Evolutionary conservation across 2,797 vertebrate genomes (phyloP), one percentile per base, ranked within the genome.

Genomic region (Manis javanica): DNA sequence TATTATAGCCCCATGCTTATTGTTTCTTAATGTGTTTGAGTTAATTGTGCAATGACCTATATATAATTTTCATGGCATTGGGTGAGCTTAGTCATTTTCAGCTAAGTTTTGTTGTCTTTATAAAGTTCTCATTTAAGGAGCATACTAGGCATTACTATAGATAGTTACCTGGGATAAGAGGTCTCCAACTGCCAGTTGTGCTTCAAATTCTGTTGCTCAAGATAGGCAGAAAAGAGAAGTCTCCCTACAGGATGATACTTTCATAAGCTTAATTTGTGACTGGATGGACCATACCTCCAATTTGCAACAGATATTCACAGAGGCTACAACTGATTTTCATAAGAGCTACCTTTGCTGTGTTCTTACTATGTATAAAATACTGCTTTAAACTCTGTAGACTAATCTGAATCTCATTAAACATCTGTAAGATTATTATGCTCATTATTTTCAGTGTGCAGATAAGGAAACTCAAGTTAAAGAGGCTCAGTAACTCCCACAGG

Each of bases 91-190:
- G 82, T 69, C 34, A 92, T 96, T 94, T 95, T 93, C 51, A 90
- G 63, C 53, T 96, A 97, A 95, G 89, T 85, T 90, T 61, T 90
- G 49, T 88, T 94, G 93, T 95, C 78, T 84, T 83, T 46, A 66
- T n/a, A 46, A 79, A 90, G 68, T 75, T 49, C 12, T 91, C 69
- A 79, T 53, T 92, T 92, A 95, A 94, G 69, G 29, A 55, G 6
- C 83, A 96, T 61, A 39, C 79, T 39, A 92, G 55, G 42, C 34
- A 78, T 95, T 86, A 94, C 75, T 97, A 96, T 42, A 94, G 88
- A 96, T 93, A 66, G 46, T 14, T 71, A 96, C 93, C 88, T 68
- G 51, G 31, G 84, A 90, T 21, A 51, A 46, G 37, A 94, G 51
- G 37, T 63, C 59, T 19, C 68, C 74, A 89, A 86, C 83, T 96